phyloP scores from a whole-genome alignment of 2,888 invertebrate species.

The Ceraclea dissimilis region DNA sequence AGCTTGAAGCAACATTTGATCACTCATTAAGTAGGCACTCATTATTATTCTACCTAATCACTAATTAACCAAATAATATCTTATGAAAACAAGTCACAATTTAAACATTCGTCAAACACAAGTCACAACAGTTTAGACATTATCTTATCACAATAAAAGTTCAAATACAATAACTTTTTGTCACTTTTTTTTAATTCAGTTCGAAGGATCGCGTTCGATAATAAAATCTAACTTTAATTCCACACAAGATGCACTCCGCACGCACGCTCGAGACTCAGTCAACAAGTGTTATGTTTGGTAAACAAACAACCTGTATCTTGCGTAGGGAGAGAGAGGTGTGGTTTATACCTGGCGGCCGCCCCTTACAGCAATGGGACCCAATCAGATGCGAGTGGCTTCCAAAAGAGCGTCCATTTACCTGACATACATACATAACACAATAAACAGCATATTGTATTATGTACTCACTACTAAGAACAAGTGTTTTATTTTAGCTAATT shows the following conservation, averaged over 20 bases:
- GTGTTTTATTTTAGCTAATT: too few species aligned
- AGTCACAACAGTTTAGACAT: not conserved
- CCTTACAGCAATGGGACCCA: not conserved
- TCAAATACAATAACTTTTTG: not conserved
- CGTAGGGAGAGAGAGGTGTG: not conserved
- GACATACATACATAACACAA: too few species aligned
- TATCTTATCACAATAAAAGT: not conserved
- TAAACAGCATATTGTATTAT: too few species aligned
- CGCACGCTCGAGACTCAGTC: not conserved
- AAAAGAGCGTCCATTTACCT: not conserved
- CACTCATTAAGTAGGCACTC: conserved; percentile 17
- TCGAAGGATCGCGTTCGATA: not conserved
- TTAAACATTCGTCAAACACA: not conserved
- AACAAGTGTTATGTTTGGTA: not conserved
- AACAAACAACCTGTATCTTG: not conserved
- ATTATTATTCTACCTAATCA: conserved; percentile 9
- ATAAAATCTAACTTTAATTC: not conserved
- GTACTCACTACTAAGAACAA: too few species aligned
- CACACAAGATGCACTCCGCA: not conserved
- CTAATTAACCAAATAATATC: not conserved
- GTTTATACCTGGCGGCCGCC: not conserved
- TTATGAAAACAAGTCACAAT: not conserved
- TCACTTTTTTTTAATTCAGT: too few species aligned
- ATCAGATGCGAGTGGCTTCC: not conserved
- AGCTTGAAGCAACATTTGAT: conserved; percentile 14